Conservation (phyloP, 2,888 invertebrate species). For the Dione juno region DNA sequence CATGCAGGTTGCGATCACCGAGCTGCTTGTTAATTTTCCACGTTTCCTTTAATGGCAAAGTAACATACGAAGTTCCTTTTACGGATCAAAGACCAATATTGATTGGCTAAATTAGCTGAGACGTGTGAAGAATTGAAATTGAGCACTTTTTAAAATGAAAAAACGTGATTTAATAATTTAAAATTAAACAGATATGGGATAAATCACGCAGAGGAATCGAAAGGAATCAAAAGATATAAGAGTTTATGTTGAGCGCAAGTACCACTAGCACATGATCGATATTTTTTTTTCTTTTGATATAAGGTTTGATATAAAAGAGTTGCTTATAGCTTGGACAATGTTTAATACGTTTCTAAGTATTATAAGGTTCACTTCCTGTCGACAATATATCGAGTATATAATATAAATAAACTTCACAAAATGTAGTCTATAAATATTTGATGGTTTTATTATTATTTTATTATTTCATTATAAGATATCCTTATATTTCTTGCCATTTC, state of each 20-base stretch:
- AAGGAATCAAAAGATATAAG: too few species aligned
- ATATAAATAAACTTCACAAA: not conserved
- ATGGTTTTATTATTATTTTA: slow-evolving; percentile 21
- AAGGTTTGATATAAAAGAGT: not conserved
- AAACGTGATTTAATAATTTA: not conserved
- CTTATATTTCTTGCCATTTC: not conserved
- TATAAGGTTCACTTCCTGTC: not conserved
- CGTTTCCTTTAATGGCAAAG: slow-evolving; percentile 73
- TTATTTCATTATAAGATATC: slow-evolving; percentile 12
- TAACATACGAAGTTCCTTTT: slow-evolving; percentile 70
- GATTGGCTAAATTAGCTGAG: slow-evolving; percentile 58
- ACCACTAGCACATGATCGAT: too few species aligned
- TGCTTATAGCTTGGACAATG: not conserved
- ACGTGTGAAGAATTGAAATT: slow-evolving; percentile 55
- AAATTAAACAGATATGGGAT: not conserved
- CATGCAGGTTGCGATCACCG: slow-evolving; percentile 67
- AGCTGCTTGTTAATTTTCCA: slow-evolving; percentile 73
- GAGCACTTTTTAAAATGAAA: slow-evolving; percentile 31
- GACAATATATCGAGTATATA: not conserved
- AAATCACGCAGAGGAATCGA: too few species aligned
- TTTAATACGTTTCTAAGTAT: not conserved
- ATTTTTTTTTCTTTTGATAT: too few species aligned
- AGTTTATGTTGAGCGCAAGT: too few species aligned
- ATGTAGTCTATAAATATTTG: not conserved
- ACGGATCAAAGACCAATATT: slow-evolving; percentile 64